Conservation (phyloP, 2,113 vertebrate species). For the Lepus timidus region DNA sequence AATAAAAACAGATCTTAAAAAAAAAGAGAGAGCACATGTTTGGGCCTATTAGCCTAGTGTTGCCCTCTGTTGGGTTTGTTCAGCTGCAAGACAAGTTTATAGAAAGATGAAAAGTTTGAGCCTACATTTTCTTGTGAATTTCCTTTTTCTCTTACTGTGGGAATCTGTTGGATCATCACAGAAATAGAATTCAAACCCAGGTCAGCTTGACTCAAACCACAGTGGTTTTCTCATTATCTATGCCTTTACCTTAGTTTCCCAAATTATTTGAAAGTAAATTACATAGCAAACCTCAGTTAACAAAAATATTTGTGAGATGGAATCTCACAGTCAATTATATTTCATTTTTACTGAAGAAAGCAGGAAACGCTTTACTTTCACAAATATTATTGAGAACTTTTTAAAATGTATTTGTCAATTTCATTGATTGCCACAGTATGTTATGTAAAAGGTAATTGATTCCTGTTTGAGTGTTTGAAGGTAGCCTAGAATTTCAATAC, state of each 20-base stretch:
- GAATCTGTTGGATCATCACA: neutral
- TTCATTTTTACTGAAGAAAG: constrained; percentile 16
- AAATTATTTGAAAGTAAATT: constrained; percentile 26
- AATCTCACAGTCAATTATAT: constrained; percentile 20
- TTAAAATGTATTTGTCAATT: constrained; percentile 47
- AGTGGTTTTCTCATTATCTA: neutral
- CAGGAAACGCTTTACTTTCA: constrained; percentile 34
- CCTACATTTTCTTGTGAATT: neutral
- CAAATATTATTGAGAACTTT: constrained; percentile 57
- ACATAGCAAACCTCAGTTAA: neutral
- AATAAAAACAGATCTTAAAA: no score
- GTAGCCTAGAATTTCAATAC: neutral
- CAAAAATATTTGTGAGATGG: neutral
- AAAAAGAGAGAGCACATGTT: neutral
- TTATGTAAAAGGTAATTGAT: constrained; percentile 54
- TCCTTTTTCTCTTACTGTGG: neutral
- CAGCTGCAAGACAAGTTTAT: neutral
- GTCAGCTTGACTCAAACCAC: neutral
- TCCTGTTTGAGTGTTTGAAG: constrained; percentile 34
- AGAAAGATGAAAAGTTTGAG: neutral
- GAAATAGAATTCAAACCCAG: neutral
- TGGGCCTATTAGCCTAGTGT: neutral
- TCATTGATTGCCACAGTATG: constrained; percentile 18
- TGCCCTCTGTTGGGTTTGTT: neutral
- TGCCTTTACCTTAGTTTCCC: neutral